Conservation (phyloP, 2,888 invertebrate genomes). For the Apamea crenata region DNA sequence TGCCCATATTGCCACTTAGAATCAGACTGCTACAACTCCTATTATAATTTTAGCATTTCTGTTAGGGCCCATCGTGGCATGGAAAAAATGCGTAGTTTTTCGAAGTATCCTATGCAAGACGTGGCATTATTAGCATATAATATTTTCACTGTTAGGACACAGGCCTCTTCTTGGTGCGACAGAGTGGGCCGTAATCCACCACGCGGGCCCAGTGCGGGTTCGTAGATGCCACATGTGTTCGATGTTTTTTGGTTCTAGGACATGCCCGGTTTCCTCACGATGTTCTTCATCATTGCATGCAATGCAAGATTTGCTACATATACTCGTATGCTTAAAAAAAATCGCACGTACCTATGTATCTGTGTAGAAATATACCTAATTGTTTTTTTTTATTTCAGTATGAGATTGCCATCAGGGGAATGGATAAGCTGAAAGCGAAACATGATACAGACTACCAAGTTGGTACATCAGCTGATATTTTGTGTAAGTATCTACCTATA, state of each 20-base stretch:
- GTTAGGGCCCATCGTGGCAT: not conserved
- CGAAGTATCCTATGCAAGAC: not conserved
- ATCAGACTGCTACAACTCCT: not conserved
- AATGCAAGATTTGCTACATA: not conserved
- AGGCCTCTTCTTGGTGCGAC: too few relatives aligned
- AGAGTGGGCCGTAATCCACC: too few relatives aligned
- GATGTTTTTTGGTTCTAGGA: too few relatives aligned
- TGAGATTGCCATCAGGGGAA: constrained; percentile 82
- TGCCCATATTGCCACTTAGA: not conserved
- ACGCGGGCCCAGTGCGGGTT: too few relatives aligned
- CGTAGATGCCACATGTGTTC: too few relatives aligned
- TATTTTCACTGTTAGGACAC: too few relatives aligned
- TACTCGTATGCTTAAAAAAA: too few relatives aligned
- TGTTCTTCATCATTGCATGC: too few relatives aligned
- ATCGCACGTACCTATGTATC: too few relatives aligned
- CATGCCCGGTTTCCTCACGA: too few relatives aligned
- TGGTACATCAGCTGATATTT: constrained; percentile 83
- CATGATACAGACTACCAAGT: constrained; percentile 79
- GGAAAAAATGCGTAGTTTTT: not conserved
- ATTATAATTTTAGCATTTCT: not conserved
- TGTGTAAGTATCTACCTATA: constrained; percentile 80
- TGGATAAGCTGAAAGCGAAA: constrained; percentile 74
- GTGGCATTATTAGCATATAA: not conserved
- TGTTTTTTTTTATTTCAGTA: constrained; percentile 70
- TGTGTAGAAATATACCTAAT: not conserved